Base-by-base conservation (phyloP, 2,888 invertebrate genomes). In the Herminia tarsipennalis region DNA sequence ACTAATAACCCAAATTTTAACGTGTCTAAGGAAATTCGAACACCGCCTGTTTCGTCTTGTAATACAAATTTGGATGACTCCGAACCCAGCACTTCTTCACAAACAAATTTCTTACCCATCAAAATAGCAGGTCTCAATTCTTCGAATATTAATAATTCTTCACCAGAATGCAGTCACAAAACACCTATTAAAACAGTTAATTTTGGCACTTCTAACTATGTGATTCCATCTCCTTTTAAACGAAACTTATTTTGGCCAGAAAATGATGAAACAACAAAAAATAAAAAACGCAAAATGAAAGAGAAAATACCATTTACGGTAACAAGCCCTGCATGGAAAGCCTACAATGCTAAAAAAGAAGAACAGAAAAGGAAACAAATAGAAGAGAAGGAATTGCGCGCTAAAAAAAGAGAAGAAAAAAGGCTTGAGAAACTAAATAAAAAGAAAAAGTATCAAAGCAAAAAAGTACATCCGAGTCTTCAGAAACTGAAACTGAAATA, bases 231-330 rank as follows among this genome's bases (percentile, higher is more conserved):
- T 6, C 33, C 41, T 20, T 41, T 41, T 17, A 34, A 41, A 41
- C 33, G 27, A 18, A 27, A n/a, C 20, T 34, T 41, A 20, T 41
- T 41, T 41, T 41, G 41, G 41, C 41, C 41, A 25, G 34, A 27
- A 34, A 10, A 13, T 12, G 34, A 34, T 6, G 28, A 34, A 35
- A 35, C 12, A 18, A 34, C 10, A 34, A 34, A 41, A 28, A 33
- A 20, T 21, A 21, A 21, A 8, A 30, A 16, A 13, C 9, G 16
- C 13, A 16, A 14, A n/a, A 5, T n/a, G 16, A 21, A 21, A 21
- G 21, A 21, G 17, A 32, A 18, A 20, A 32, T 32, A 18, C 32
- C 18, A 1, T 32, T 18, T 32, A 33, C 12, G 21, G 5, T 21
- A 21, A 21, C 21, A 21, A 21, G 21, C 21, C 21, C 3, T 21